These are phyloP conservation scores for Anastrepha obliqua DNA, from an alignment of 1,140 invertebrate genomes.

Conservation along the genomic window DNA sequence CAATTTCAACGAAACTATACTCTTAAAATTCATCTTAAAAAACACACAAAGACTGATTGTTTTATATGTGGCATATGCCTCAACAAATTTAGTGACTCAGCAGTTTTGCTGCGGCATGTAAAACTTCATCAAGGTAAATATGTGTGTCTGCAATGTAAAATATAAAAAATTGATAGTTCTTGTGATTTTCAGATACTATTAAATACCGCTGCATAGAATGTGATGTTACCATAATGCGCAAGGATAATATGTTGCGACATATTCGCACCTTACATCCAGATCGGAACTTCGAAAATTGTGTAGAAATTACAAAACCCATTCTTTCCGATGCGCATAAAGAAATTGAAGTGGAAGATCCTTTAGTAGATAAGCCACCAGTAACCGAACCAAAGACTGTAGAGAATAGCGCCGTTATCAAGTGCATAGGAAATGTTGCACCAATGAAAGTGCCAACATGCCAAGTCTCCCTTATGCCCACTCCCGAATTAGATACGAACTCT, in stretches of 20 bases:
- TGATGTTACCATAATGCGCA: constrained; percentile 77
- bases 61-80: constrained; percentile 62
- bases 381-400: constrained; percentile 54
- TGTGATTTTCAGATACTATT: constrained; percentile 41
- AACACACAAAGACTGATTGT: constrained; percentile 60
- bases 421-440: constrained; percentile 68
- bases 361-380: background rate
- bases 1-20: constrained; percentile 65
- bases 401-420: constrained; percentile 67
- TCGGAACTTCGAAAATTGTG: constrained; percentile 58
- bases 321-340: background rate
- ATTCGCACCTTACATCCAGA: constrained; percentile 80
- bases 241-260: constrained; percentile 81
- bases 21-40: constrained; percentile 62
- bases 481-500: background rate
- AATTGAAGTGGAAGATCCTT: background rate
- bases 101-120: constrained; percentile 62
- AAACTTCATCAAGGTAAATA: constrained; percentile 65
- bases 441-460: constrained; percentile 56
- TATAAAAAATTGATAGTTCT: background rate
- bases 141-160: background rate
- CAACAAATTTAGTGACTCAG: constrained; percentile 64
- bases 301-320: constrained; percentile 57
- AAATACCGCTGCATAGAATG: constrained; percentile 79
- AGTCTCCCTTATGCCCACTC: background rate